Base-by-base conservation (phyloP, 1,140 invertebrate species). In the Drosophila ironensis region DNA sequence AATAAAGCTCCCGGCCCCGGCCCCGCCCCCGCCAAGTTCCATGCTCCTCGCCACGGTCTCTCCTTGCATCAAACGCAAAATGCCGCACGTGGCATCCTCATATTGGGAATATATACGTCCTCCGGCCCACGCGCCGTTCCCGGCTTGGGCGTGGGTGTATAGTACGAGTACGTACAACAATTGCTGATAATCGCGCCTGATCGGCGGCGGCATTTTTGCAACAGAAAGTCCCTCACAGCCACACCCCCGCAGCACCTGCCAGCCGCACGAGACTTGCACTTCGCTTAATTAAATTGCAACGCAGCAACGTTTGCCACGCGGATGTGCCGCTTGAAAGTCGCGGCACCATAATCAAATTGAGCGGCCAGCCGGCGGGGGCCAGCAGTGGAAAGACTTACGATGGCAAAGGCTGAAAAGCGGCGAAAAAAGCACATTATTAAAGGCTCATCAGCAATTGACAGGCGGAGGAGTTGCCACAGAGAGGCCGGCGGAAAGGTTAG, bases 401-500 rank as follows among this genome's bases (percentile, higher is more conserved):
- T 82, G 78, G 69, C 78, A 69, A 71, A 40, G 14, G 22, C 20
- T 12, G 35, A 35, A 37, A 9, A 53, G 50, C 16, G 16, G 24
- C 19, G 5, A 17, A 19, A 33, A 20, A 22, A 57, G 56, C 56
- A 70, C 78, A 81, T 81, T 84, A 78, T 82, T 84, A 82, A 82
- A 82, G 84, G 78, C 78, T 82, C 78, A 82, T 82, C 78, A 82
- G 78, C 78, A 82, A 82, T 82, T 82, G 78, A 64, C 78, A 82
- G 84, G 63, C 78, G 56, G 54, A 22, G 52, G 28, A 45, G 22
- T 57, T 44, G 52, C 44, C 5, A n/a, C n/a, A 25, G 27, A 6
- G 50, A 44, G 35, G 44, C 33, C 27, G 46, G 24, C 63, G 35
- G 28, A 52, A 73, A 53, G 44, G 48, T 41, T 52, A 51, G 60